Evolutionary conservation across 2,113 vertebrate species (phyloP), one percentile per base, ranked within the genome.

Genomic region (Gallinago undulata): DNA sequence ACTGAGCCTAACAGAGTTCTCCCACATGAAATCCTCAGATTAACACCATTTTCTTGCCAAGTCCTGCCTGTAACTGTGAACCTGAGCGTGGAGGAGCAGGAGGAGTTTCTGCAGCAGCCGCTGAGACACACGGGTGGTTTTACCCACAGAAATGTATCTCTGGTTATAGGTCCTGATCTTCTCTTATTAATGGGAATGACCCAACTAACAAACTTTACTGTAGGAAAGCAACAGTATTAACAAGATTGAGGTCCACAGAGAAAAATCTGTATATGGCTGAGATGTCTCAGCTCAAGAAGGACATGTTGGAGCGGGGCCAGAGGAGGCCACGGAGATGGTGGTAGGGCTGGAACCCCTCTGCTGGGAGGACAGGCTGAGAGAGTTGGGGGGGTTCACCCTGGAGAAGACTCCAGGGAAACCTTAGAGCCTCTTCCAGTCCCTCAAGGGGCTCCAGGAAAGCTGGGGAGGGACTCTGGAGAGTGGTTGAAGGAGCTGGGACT

Each of bases 141-240:
- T 39, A 31, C 63, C 77, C 39, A 13, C 22, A 45, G n/a, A 48
- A 45, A 19, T 16, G 24, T 48, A 10, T 41, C 79, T 79, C 33
- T 2, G 0, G 5, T 14, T n/a, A 3, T 2, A 30, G 60, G 13
- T n/a, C 4, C 1, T 43, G 39, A 31, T 13, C 33, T 28, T 24
- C 56, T 28, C 28, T 24, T 41, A 3, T 3, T 28, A 12, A 31
- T 8, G 19, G 17, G 28, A 39, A 9, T 21, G 41, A 41, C 62
- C 73, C 73, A 53, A 43, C 33, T 53, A 13, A 28, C 6, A 10
- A 8, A 15, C 33, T 22, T 53, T 1, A 8, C 43, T 30, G 23
- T 24, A 3, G 21, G 45, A 76, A 37, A 53, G 69, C 50, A 51
- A 14, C 33, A 6, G 31, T 9, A 23, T 30, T 24, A 10, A 0